Base-by-base conservation (phyloP, 2,797 vertebrate species). In the Buceros bicornis region DNA sequence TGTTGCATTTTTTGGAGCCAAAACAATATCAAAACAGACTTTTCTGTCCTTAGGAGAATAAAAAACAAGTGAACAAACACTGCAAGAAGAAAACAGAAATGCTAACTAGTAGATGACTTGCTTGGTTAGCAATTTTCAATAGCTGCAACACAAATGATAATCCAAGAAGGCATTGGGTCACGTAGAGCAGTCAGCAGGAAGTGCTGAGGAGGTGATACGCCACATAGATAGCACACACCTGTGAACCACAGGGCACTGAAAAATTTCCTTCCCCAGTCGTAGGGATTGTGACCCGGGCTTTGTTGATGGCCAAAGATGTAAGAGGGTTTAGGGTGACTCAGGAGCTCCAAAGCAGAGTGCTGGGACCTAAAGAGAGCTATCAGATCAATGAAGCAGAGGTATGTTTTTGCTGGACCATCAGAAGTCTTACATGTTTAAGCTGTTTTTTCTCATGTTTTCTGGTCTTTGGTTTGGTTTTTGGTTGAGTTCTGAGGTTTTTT, bases 191-290 rank as follows among this genome's bases (percentile, higher is more conserved):
- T 66, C 26, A 87, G 40, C 2, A 2, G 28, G 24, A 69, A 70
- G 11, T 22, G 37, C 71, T 56, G 15, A 57, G 54, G 26, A n/a
- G 15, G 5, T 10, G 14, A 40, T 9, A 10, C 1, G 5, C 10
- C 0, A 0, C 35, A 64, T 11, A 28, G 16, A 48, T 4, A 13
- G 11, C 40, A 37, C 10, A 26, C 2, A 60, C 2, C 47, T 40
- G 8, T 6, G 28, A 53, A 64, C 3, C 7, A 43, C 2, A 29
- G 13, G 35, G 8, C 22, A n/a, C 31, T 54, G 24, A 35, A 80
- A 70, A 40, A 16, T 18, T 54, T 24, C 14, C 42, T 72, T 69
- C 48, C 29, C 8, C 6, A 45, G 7, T 26, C 28, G 31, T 1
- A 13, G 6, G 15, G 5, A 2, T 26, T 56, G 24, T 48, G 70